Percentiles rank a stretch among this genome's conserved stretches.
Evolutionary conservation across 2,888 invertebrate genomes (phyloP).

Genomic region (Pterobdella sp.): DNA sequence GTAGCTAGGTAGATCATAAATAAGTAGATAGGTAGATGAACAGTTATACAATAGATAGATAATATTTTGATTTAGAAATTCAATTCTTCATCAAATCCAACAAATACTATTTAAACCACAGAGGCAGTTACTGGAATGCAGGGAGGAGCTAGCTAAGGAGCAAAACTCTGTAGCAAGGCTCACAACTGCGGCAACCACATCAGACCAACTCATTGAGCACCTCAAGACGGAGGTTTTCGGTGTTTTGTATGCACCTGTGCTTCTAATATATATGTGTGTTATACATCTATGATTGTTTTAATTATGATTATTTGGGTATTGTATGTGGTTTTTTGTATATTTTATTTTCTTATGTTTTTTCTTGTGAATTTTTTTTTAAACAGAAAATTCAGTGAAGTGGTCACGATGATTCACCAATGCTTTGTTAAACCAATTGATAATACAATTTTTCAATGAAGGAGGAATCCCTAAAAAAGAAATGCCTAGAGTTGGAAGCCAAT

Average conservation of each 20-base stretch:
- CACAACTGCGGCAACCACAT: background rate
- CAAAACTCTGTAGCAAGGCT: background rate
- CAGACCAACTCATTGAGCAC: conserved; percentile 19
- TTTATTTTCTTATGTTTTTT: too few species aligned
- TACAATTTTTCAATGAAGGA: background rate
- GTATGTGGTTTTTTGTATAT: background rate
- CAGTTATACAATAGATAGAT: too few species aligned
- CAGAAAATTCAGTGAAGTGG: background rate
- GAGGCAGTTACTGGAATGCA: conserved; percentile 20
- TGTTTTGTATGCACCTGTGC: too few species aligned
- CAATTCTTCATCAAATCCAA: background rate
- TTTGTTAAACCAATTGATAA: background rate
- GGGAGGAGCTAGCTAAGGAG: conserved; percentile 21
- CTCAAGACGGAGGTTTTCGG: conserved; percentile 13
- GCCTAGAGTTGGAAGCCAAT: background rate
- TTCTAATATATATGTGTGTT: too few species aligned
- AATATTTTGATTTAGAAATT: background rate
- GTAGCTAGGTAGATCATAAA: too few species aligned
- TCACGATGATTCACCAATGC: background rate
- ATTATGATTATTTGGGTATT: background rate
- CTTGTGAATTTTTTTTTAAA: too few species aligned
- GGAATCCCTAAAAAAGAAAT: background rate
- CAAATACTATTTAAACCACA: background rate
- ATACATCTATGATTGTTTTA: background rate
- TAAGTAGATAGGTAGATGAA: too few species aligned